Evolutionary conservation across 1,140 invertebrate genomes (phyloP).

Genomic region (Sitobion miscanthi): DNA sequence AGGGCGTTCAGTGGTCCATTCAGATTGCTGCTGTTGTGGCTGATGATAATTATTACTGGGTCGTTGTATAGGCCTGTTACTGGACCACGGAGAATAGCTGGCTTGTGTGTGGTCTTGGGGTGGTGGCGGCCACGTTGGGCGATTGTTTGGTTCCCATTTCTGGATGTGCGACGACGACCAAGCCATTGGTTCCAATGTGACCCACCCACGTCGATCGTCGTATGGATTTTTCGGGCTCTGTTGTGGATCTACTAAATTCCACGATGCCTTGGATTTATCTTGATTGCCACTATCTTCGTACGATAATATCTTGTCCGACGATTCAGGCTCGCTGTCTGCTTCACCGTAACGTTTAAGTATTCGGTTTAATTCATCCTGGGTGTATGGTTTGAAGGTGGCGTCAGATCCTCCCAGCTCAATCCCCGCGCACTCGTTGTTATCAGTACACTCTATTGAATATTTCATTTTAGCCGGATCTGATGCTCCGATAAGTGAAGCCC

Average conservation of each 20-base stretch:
- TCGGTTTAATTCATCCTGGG: conserved; percentile 60
- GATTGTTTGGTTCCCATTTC: conserved; percentile 72
- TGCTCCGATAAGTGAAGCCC: conserved; percentile 39
- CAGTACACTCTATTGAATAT: conserved; percentile 48
- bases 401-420: conserved; percentile 47
- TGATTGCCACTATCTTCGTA: conserved; percentile 56
- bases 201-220: conserved; percentile 77
- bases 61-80: conserved; percentile 32
- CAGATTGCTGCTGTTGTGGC: conserved; percentile 60
- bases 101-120: conserved; percentile 55
- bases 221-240: conserved; percentile 66
- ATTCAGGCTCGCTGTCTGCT: conserved; percentile 58
- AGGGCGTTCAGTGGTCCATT: conserved; percentile 61
- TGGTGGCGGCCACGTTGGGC: conserved; percentile 62
- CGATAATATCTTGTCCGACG: conserved; percentile 59
- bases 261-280: conserved; percentile 62
- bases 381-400: conserved; percentile 60
- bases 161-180: conserved; percentile 81
- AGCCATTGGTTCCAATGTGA: conserved; percentile 76
- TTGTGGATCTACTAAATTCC: conserved; percentile 60
- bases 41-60: conserved; percentile 53
- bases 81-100: conserved; percentile 17
- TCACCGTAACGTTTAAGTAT: conserved; percentile 60
- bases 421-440: conserved; percentile 51
- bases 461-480: conserved; percentile 47